Evolutionary conservation across 2,888 invertebrate species (phyloP).

Genomic region (Tuberolachnus salignus): DNA sequence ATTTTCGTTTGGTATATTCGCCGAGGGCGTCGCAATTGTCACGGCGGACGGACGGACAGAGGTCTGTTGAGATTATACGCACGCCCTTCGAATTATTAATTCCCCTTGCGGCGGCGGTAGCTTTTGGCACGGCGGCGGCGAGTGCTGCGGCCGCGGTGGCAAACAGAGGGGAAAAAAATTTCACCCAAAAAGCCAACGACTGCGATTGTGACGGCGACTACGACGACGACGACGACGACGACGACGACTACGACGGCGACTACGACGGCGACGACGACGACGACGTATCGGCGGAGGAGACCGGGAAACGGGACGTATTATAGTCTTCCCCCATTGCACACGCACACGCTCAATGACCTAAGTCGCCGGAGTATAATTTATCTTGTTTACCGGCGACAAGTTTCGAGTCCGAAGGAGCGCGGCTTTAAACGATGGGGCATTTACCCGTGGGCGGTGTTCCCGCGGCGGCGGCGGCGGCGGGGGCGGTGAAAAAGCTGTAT

Average conservation of each 20-base stretch:
- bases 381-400: conserved; percentile 57
- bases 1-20: conserved; percentile 31
- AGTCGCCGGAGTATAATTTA: conserved; percentile 45
- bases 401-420: conserved; percentile 49
- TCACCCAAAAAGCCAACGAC: conserved; percentile 25
- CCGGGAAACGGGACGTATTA: background rate
- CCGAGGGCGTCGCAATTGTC: conserved; percentile 29
- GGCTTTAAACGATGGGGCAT: conserved; percentile 47
- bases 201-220: background rate
- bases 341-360: conserved; percentile 4
- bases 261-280: background rate
- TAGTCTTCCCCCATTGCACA: background rate
- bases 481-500: conserved; percentile 24
- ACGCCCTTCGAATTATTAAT: conserved; percentile 43
- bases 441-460: background rate
- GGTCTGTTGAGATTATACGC: conserved; percentile 38
- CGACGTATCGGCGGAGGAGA: background rate
- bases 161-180: background rate
- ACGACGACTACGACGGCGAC: too few species aligned
- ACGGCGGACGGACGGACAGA: conserved; percentile 4
- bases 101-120: conserved; percentile 7
- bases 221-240: background rate
- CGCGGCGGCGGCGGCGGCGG: background rate
- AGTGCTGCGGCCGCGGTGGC: background rate
- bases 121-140: conserved; percentile 11